A percentile compares a stretch with the other conserved stretches of the same genome.
These are phyloP conservation scores for Anthopleura sola DNA, from an alignment of 64 coral and sea anemone genomes.

Conservation along the genomic window DNA sequence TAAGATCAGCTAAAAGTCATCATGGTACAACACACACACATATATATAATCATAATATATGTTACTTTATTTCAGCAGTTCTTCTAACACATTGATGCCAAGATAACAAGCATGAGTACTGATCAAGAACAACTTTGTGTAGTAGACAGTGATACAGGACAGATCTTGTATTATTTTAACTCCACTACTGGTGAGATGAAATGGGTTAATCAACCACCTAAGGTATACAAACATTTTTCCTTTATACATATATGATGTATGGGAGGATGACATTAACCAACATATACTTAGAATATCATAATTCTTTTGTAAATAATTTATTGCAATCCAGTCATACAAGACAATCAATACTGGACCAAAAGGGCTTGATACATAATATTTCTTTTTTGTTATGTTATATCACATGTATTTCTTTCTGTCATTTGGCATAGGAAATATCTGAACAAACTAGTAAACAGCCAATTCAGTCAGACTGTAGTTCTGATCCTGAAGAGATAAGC, in stretches of 20 bases:
- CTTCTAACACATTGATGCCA: not conserved
- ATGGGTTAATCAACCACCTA: slow-evolving; percentile 34
- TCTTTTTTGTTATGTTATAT: not conserved
- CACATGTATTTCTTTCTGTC: not conserved
- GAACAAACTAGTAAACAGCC: slow-evolving; percentile 5
- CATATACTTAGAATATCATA: no score
- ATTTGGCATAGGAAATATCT: slow-evolving; percentile 13
- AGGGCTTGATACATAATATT: no score
- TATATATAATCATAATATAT: not conserved
- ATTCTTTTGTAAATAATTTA: no score
- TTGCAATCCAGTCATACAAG: no score
- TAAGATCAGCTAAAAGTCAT: not conserved
- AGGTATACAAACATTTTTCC: not conserved
- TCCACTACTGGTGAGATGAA: slow-evolving; percentile 30
- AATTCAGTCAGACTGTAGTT: slow-evolving; percentile 1
- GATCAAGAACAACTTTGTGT: slow-evolving; percentile 26
- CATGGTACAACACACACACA: not conserved
- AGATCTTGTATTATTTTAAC: slow-evolving; percentile 28
- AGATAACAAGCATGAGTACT: not conserved
- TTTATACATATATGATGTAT: not conserved
- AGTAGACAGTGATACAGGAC: slow-evolving; percentile 28
- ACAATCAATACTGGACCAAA: no score
- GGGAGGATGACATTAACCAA: not conserved
- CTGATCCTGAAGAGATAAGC: not conserved
- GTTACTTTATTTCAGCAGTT: not conserved